A percentile compares a stretch with the other conserved stretches of the same genome.
Conservation (phyloP, 2,113 vertebrate genomes). For the Tor tambroides region DNA sequence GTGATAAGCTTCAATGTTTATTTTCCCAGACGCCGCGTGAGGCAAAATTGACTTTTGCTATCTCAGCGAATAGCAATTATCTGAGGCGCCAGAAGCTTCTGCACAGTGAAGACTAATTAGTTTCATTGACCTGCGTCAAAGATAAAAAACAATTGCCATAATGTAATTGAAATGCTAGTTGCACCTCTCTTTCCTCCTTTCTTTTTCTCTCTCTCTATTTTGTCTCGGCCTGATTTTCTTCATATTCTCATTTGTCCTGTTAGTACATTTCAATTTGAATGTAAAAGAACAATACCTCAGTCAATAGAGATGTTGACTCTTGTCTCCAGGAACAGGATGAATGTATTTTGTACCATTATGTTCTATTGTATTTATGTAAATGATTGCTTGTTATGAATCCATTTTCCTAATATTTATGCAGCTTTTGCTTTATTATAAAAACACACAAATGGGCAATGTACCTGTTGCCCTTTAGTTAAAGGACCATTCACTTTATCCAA, state of each 20-base stretch:
- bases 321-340: constrained; percentile 6
- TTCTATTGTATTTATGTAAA: constrained; percentile 12
- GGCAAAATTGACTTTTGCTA: constrained; percentile 74
- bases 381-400: neutral
- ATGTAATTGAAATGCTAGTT: constrained; percentile 79
- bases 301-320: constrained; percentile 25
- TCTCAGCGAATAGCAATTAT: constrained; percentile 76
- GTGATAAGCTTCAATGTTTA: constrained; percentile 69
- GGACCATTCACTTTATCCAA: neutral
- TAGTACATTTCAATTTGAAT: constrained; percentile 42
- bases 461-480: neutral
- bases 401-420: neutral
- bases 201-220: constrained; percentile 5
- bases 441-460: neutral
- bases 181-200: constrained; percentile 47
- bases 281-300: constrained; percentile 27
- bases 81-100: constrained; percentile 71
- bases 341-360: neutral
- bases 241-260: constrained; percentile 38
- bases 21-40: constrained; percentile 58
- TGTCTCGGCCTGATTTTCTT: constrained; percentile 55
- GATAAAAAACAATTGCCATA: constrained; percentile 80
- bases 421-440: neutral
- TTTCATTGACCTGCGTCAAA: constrained; percentile 78
- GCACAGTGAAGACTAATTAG: constrained; percentile 79